These are phyloP conservation scores for Epinephelus lanceolatus DNA, from an alignment of 2,113 vertebrate genomes.

Conservation along the genomic window DNA sequence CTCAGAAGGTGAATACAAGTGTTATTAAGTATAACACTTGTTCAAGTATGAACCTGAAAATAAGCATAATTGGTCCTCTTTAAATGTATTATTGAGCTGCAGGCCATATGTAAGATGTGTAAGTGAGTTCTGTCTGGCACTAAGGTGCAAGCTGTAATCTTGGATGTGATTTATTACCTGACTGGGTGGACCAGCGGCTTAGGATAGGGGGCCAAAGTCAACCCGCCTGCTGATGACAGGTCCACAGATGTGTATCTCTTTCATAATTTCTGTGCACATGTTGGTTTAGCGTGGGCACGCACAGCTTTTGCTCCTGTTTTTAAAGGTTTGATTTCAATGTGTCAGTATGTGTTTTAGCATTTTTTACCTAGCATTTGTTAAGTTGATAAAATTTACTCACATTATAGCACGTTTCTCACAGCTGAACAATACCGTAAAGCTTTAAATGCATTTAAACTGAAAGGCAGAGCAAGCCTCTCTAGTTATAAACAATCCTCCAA, in stretches of 20 bases:
- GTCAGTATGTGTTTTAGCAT: not conserved
- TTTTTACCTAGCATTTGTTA: not conserved
- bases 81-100: constrained; percentile 30
- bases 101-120: constrained; percentile 39
- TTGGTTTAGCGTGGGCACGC: not conserved
- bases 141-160: constrained; percentile 68
- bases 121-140: constrained; percentile 66
- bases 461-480: not conserved
- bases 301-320: not conserved
- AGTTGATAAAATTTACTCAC: not conserved
- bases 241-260: not conserved
- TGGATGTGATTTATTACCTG: constrained; percentile 71
- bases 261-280: constrained; percentile 13
- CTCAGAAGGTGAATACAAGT: no score
- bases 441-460: not conserved
- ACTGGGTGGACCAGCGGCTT: constrained; percentile 20
- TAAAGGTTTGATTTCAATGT: not conserved
- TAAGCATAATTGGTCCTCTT: not conserved
- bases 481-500: not conserved
- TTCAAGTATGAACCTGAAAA: no score
- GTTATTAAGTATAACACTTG: no score
- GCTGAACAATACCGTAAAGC: not conserved
- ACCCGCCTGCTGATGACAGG: constrained; percentile 5
- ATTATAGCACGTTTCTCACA: not conserved
- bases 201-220: constrained; percentile 14